Percentiles rank a stretch among this genome's conserved stretches.
These are phyloP conservation scores for Drosophila seguyi DNA, from an alignment of 1,140 invertebrate genomes.

Conservation along the genomic window DNA sequence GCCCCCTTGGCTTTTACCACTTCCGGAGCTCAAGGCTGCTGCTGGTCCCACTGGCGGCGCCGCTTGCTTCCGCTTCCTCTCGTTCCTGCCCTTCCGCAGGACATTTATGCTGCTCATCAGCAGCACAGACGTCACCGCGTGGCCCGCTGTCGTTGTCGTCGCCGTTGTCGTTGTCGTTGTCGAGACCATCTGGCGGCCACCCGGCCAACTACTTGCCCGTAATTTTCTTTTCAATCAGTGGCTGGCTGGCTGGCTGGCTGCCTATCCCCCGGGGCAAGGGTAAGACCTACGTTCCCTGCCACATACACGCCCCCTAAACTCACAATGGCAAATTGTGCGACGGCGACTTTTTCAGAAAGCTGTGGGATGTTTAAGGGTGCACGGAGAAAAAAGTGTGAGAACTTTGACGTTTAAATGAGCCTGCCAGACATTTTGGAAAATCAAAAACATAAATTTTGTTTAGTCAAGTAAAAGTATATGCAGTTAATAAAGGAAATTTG, in stretches of 20 bases:
- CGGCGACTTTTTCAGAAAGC: slow-evolving; percentile 17
- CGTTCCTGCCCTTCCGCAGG: slow-evolving; percentile 37
- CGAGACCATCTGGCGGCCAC: slow-evolving; percentile 56
- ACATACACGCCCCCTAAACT: slow-evolving; percentile 4
- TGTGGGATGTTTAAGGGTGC: neutral
- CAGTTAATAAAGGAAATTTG: no score
- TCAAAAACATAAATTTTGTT: neutral
- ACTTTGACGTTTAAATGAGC: neutral
- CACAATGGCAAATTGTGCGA: slow-evolving; percentile 63
- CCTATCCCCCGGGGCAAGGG: slow-evolving; percentile 44
- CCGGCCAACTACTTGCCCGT: slow-evolving; percentile 68
- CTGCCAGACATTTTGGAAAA: neutral
- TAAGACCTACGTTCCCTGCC: slow-evolving; percentile 9
- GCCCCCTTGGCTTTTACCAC: slow-evolving; percentile 62
- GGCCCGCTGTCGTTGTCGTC: slow-evolving; percentile 5
- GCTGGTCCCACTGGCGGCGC: slow-evolving; percentile 67
- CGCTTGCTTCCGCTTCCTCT: slow-evolving; percentile 69
- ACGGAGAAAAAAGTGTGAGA: neutral
- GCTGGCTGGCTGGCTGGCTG: slow-evolving; percentile 61
- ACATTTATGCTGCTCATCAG: slow-evolving; percentile 74
- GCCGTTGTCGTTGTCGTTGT: no score
- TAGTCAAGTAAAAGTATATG: neutral
- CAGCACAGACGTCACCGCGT: slow-evolving; percentile 29
- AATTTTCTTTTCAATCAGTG: slow-evolving; percentile 82
- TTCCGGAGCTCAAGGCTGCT: slow-evolving; percentile 58